Evolutionary conservation across 1,140 invertebrate species (phyloP), one percentile per base, ranked within the genome.

Genomic region (Zaprionus capensis): DNA sequence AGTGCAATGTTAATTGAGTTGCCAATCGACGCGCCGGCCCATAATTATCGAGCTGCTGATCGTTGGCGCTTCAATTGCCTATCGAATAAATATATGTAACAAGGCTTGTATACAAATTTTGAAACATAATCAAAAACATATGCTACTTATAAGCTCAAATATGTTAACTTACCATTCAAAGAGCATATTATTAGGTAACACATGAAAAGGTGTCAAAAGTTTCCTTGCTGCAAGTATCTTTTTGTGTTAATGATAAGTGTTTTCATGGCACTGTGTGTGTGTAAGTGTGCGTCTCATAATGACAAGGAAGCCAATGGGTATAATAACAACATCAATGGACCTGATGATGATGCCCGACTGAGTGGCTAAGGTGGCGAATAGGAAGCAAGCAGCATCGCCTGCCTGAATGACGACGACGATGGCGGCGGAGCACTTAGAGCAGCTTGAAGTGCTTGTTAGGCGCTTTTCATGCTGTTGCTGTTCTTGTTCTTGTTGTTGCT

Each of bases 271-370:
- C 70, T 78, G 71, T 68, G 65, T 67, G 58, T 56, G 82, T 66
- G 78, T 85, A 74, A 81, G 82, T 75, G 75, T 84, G 75, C 66
- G 70, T 53, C 74, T 57, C 75, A 85, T 88, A 88, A 87, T 87
- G 84, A 87, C 84, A 88, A 74, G 84, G 85, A 88, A 81, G 84
- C 81, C 81, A 81, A 87, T 88, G 84, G 73, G 81, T 76, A 87
- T 87, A 88, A 88, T 84, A 81, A 88, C 84, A 88, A 76, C 84
- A 88, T 87, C 84, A 87, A 88, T 87, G 84, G 78, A 81, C 70
- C 74, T 84, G 84, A 78, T 88, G 84, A 88, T 83, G 80, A 72
- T 69, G 61, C 38, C 53, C 61, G 64, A 44, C 63, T 66, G 55
- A 41, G 28, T 56, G 36, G 51, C 46, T 46, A 69, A 63, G 63